A percentile compares a stretch with the other conserved stretches of the same genome.
Conservation (phyloP, 2,113 vertebrate genomes). For the Sturnira hondurensis region DNA sequence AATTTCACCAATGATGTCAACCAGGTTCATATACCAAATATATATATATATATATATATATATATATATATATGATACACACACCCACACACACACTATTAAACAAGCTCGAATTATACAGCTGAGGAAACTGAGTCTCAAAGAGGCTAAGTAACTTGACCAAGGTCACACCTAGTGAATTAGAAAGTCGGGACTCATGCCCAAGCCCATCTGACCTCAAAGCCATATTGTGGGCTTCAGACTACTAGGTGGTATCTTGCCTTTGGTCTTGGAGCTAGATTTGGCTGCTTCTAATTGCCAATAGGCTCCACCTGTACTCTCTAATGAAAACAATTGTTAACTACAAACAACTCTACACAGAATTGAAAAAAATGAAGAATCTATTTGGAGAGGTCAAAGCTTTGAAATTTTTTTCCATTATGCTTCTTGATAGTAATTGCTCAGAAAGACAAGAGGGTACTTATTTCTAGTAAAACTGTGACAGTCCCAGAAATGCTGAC, state of each 20-base stretch:
- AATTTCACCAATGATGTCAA: neutral
- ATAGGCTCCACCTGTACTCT: neutral
- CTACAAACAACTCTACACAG: neutral
- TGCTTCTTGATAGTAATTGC: slow-evolving; percentile 71
- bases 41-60: too few relatives aligned
- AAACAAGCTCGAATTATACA: neutral
- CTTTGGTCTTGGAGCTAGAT: neutral
- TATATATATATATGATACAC: too few relatives aligned
- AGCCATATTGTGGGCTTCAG: neutral
- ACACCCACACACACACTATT: neutral
- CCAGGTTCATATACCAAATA: neutral
- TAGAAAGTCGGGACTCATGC: neutral
- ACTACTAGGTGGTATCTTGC: neutral
- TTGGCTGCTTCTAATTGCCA: slow-evolving; percentile 1
- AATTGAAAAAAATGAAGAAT: slow-evolving; percentile 24
- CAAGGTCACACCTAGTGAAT: neutral
- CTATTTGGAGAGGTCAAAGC: slow-evolving; percentile 49
- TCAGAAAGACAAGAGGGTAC: slow-evolving; percentile 55
- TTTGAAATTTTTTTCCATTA: slow-evolving; percentile 46
- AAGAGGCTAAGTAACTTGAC: neutral
- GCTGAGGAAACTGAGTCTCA: slow-evolving; percentile 12
- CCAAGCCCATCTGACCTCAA: neutral
- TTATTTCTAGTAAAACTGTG: slow-evolving; percentile 71
- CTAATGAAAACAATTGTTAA: slow-evolving; percentile 40
- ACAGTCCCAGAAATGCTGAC: slow-evolving; percentile 67